A percentile compares a stretch with the other conserved stretches of the same genome.
Conservation (phyloP, 2,113 vertebrate genomes). For the Pseudopodoces humilis region DNA sequence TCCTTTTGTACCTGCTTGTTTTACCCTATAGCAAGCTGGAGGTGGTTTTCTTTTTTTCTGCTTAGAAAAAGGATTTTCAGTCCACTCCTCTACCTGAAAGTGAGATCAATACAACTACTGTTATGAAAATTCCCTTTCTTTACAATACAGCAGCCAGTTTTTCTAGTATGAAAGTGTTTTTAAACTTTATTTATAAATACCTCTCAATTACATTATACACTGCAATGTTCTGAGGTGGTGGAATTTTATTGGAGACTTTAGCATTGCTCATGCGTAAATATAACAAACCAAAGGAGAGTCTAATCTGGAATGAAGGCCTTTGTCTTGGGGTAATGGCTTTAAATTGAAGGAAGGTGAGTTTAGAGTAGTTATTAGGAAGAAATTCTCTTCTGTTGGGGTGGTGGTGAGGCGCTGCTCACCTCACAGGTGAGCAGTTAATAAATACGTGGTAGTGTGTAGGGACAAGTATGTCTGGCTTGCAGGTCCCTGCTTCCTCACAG, state of each 20-base stretch:
- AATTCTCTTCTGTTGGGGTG: background rate
- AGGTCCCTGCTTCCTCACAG: background rate
- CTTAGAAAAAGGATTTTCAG: background rate
- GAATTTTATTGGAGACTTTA: background rate
- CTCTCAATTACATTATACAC: background rate
- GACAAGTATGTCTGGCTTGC: rapidly evolving
- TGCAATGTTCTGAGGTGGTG: background rate
- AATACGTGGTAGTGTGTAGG: background rate
- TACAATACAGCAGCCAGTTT: background rate
- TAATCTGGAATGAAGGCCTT: background rate
- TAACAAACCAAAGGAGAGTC: background rate
- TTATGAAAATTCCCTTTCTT: background rate
- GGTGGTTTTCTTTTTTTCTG: background rate
- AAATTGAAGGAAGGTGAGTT: background rate
- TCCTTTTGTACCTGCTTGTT: background rate
- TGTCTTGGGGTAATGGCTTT: background rate
- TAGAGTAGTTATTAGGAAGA: too few species aligned
- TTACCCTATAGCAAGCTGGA: background rate
- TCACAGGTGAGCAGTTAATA: background rate
- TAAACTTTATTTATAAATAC: background rate
- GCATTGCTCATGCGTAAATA: background rate
- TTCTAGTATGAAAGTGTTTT: background rate
- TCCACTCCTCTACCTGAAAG: background rate
- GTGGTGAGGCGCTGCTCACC: background rate
- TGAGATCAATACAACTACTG: background rate